Percentiles rank a stretch among this genome's conserved stretches.
Conservation (phyloP, 2,797 vertebrate species). For the Syncerus caffer region DNA sequence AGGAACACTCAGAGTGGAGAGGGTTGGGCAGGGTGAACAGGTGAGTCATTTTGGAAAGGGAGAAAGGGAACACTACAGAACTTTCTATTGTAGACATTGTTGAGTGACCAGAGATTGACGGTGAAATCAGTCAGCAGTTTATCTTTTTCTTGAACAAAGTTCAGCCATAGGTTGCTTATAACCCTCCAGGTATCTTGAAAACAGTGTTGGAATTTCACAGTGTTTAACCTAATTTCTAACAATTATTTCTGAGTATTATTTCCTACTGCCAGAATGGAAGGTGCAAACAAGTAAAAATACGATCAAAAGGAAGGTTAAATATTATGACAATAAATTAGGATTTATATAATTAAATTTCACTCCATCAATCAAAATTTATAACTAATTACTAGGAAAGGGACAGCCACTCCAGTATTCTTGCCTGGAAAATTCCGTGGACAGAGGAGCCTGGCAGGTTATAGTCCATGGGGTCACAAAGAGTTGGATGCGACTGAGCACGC, state of each 20-base stretch:
- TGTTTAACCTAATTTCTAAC: background rate
- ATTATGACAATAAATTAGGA: background rate
- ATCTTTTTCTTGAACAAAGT: background rate
- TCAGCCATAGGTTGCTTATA: background rate
- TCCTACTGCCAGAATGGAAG: background rate
- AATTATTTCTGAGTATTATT: background rate
- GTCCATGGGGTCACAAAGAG: background rate
- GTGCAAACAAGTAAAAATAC: background rate
- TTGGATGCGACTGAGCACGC: background rate
- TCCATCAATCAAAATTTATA: background rate
- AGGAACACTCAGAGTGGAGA: background rate
- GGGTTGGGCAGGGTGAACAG: background rate
- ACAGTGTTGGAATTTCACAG: background rate
- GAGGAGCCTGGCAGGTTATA: background rate
- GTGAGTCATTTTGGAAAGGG: background rate
- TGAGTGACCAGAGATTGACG: background rate
- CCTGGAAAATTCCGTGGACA: background rate
- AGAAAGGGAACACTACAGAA: background rate
- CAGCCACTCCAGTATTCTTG: background rate
- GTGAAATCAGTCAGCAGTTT: background rate
- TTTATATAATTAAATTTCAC: constrained; percentile 11
- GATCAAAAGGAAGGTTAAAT: background rate
- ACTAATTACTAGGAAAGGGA: background rate
- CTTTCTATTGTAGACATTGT: background rate
- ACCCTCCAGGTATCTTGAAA: background rate